Evolutionary conservation across 2,888 invertebrate species (phyloP).

Genomic region (Stramonita haemastoma): DNA sequence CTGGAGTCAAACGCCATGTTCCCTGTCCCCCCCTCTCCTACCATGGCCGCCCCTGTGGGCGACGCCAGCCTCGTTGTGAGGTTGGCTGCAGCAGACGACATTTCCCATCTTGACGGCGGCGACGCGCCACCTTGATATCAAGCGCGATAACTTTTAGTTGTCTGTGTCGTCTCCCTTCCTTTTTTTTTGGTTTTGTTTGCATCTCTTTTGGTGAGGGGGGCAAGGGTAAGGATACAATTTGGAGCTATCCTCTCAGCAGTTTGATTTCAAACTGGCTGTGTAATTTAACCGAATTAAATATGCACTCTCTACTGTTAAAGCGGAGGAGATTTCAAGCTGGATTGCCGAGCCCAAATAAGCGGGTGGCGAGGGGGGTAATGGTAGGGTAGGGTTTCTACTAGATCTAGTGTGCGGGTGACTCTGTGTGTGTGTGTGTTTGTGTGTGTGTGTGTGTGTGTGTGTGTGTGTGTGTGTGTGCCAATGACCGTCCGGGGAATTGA

Average conservation of each 20-base stretch:
- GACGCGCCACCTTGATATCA: slow-evolving; percentile 17
- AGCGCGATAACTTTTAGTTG: slow-evolving; percentile 7
- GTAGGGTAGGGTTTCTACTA: background rate
- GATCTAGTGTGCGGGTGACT: background rate
- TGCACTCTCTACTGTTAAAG: slow-evolving; percentile 23
- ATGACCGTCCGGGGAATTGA: background rate
- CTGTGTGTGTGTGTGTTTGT: too few species aligned
- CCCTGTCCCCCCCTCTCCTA: background rate
- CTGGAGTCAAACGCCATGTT: slow-evolving; percentile 9
- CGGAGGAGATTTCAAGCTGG: slow-evolving; percentile 13
- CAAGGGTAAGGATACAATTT: background rate
- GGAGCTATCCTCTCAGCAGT: slow-evolving; percentile 14
- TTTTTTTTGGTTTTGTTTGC: background rate
- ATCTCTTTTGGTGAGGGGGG: too few species aligned
- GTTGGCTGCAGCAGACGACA: background rate
- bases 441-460: too few species aligned
- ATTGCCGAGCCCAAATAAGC: background rate
- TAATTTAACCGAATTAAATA: slow-evolving; percentile 25
- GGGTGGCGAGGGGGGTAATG: slow-evolving; percentile 6
- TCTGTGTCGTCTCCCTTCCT: background rate
- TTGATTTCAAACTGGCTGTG: slow-evolving; percentile 12
- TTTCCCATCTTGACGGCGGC: background rate
- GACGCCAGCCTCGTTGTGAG: background rate
- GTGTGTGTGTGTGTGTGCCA: background rate
- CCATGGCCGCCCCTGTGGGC: background rate